Evolutionary conservation across 2,888 invertebrate species (phyloP), one percentile per base, ranked within the genome.

Genomic region (Silvanus unidentatus): DNA sequence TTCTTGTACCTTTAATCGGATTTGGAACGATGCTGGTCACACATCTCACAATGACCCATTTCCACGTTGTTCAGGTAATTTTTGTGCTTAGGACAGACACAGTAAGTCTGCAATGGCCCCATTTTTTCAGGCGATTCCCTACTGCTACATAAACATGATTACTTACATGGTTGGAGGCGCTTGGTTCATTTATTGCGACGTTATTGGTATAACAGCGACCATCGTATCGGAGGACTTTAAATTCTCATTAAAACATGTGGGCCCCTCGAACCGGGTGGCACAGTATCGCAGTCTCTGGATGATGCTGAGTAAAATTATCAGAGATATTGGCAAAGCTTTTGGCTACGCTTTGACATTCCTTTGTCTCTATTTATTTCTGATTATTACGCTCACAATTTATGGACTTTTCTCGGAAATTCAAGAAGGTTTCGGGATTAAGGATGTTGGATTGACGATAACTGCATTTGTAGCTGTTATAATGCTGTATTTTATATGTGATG

Each of bases 351-450:
- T 84, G 51, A 84, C 81, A 1, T 84, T 83, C 56, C 72, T 85
- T 44, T 81, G 77, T 59, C 72, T 85, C 2, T 85, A 85, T 62
- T 72, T 86, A 9, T 86, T 86, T 61, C 76, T 85, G 9, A 81
- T 84, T 45, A 84, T 86, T 41, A 86, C 85, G 0, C 66, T 86
- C n/a, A 85, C 85, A 0, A 81, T 86, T 55, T 86, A 86, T 55
- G 85, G 86, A 0, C 70, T 86, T 1, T 75, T 86, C 63, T 85
- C 85, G 9, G 84, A 85, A 66, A 77, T 86, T 14, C 84, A 84
- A 16, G 81, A 80, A 47, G 85, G 86, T 0, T 80, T 85, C 45
- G 82, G 84, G n/a, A 72, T 78, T 11, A 85, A 85, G 63, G 85
- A 86, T 57, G 79, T 86, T 42, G 85, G 85, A 1, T 62, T 85